Evolutionary conservation across 2,113 vertebrate species (phyloP), one percentile per base, ranked within the genome.

Genomic region (Cyphomyrus plagiostoma): DNA sequence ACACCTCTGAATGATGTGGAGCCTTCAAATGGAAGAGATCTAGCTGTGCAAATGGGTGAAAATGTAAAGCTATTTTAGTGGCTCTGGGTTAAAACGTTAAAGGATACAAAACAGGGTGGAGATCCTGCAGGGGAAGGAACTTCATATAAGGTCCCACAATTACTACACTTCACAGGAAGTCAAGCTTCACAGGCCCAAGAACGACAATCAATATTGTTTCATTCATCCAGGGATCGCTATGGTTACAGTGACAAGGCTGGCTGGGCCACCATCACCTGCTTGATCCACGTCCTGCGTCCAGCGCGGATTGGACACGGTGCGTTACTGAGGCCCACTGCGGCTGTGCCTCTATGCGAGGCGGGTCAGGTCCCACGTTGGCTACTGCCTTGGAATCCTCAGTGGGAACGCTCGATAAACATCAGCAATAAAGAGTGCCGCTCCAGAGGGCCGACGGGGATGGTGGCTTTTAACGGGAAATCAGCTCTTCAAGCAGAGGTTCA

Each of bases 401-500:
- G 46, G 45, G 11, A 50, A 30, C 1, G 3, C 62, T 26, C 62
- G 62, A 70, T 70, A 86, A 19, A 17, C 35, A 86, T 15, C 48
- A 26, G 48, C 45, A 50, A 86, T 86, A 50, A 30, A 11, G 83
- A 30, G 45, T 0, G 83, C 83, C 23, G 23, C 83, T 35, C 66
- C 26, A 26, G 62, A 84, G 30, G n/a, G 86, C 83, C 0, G 21
- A 46, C 17, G 11, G 13, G 50, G 66, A 30, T 82, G 86, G 88
- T 88, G 89, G 88, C 56, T 88, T 80, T 42, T 88, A 88, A 19
- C 50, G 11, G 48, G 49, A 89, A 90, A 91, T 46, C 86, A 83
- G 49, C 89, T 90, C 88, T 83, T 88, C 26, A 30, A 53, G 83
- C 74, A 53, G 87, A 89, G 88, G 91, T 90, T 89, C 87, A 89